Percentiles rank a stretch among this genome's conserved stretches.
Conservation (phyloP, 2,888 invertebrate species). For the Sturmia bella region DNA sequence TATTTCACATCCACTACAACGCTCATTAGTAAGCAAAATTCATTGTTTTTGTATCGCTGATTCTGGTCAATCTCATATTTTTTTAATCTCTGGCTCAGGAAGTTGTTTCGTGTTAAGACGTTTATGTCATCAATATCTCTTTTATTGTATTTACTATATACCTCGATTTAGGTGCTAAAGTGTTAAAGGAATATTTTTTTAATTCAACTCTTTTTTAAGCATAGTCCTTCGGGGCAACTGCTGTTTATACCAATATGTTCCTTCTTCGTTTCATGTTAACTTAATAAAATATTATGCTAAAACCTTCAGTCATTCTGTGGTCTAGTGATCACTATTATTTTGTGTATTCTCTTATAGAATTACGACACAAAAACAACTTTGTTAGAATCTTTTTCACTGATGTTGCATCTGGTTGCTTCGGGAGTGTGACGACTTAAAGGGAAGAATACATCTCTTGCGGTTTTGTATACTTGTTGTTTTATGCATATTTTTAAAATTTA, state of each 20-base stretch:
- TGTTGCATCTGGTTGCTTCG: neutral
- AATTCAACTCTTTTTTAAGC: conserved; percentile 45
- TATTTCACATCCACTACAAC: too few species aligned
- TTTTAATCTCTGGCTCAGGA: too few species aligned
- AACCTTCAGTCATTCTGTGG: conserved; percentile 65
- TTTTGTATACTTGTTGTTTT: conserved; percentile 38
- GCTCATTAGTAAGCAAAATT: too few species aligned
- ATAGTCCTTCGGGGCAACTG: conserved; percentile 40
- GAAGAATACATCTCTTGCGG: conserved; percentile 55
- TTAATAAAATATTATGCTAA: conserved; percentile 47
- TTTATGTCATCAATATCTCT: neutral
- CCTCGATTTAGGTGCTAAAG: conserved; percentile 53
- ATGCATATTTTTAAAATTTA: conserved; percentile 18
- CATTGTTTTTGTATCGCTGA: too few species aligned
- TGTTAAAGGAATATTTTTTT: conserved; percentile 57
- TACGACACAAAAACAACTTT: conserved; percentile 44
- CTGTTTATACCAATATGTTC: neutral
- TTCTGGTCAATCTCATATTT: too few species aligned
- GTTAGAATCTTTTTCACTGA: conserved; percentile 43
- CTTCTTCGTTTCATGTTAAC: neutral
- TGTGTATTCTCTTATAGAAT: conserved; percentile 11
- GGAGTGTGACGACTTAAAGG: conserved; percentile 41
- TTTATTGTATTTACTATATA: conserved; percentile 27
- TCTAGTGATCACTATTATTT: conserved; percentile 45
- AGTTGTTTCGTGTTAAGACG: too few species aligned